A percentile compares a stretch with the other conserved stretches of the same genome.
phyloP scores from a whole-genome alignment of 2,888 invertebrate genomes.

The Melipona bicolor region DNA sequence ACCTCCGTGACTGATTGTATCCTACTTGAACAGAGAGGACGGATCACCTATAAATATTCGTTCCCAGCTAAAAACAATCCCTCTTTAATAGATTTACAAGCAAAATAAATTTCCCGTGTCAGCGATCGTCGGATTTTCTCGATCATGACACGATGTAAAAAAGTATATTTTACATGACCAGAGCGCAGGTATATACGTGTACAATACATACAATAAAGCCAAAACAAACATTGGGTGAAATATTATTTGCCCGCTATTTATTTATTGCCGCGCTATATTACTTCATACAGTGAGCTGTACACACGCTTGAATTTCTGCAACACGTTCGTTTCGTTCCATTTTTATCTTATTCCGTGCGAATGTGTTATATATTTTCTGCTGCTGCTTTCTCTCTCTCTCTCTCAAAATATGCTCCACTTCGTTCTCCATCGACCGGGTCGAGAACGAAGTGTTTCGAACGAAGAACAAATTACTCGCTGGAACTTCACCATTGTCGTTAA shows the following conservation, averaged over 20 bases:
- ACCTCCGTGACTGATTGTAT: too few relatives aligned
- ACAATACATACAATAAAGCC: background rate
- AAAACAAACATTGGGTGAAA: background rate
- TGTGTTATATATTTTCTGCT: too few relatives aligned
- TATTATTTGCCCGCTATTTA: background rate
- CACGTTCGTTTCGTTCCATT: background rate
- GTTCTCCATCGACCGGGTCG: too few relatives aligned
- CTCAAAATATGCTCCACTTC: too few relatives aligned
- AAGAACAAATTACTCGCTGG: too few relatives aligned
- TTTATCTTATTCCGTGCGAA: background rate
- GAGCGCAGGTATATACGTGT: background rate
- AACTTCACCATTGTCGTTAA: background rate
- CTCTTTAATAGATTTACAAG: background rate
- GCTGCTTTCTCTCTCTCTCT: too few relatives aligned
- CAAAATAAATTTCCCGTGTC: background rate
- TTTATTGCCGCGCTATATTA: background rate
- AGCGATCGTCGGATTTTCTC: background rate
- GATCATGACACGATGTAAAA: background rate
- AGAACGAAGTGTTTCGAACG: too few relatives aligned
- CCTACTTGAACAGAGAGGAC: background rate
- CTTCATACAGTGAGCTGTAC: background rate
- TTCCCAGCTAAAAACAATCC: background rate
- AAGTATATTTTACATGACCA: background rate
- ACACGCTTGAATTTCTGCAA: background rate
- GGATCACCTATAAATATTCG: background rate